phyloP scores from a whole-genome alignment of 2,113 vertebrate species.

The Cavia porcellus region DNA sequence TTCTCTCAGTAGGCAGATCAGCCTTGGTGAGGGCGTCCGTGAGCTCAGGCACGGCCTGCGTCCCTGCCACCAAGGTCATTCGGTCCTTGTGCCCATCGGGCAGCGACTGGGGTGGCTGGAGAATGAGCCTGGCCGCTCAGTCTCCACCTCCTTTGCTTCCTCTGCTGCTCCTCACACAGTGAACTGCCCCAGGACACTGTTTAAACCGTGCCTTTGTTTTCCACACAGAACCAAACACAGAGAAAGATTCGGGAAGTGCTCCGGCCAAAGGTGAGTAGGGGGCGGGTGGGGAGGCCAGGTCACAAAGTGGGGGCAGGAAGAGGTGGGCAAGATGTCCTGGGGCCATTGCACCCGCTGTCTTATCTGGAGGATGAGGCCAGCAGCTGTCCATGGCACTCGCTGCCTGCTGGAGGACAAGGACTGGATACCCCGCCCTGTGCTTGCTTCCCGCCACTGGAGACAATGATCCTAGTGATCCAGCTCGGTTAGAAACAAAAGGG shows the following conservation, averaged over 20 bases:
- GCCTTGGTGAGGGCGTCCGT: too few relatives aligned
- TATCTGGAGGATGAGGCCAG: constrained; percentile 9
- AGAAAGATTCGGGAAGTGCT: constrained; percentile 81
- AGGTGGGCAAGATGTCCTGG: background rate
- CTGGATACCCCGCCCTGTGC: background rate
- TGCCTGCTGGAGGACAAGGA: constrained; percentile 30
- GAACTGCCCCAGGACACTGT: constrained; percentile 80
- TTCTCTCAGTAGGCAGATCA: too few relatives aligned
- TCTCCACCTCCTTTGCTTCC: background rate
- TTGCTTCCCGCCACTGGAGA: background rate
- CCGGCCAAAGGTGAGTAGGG: constrained; percentile 88
- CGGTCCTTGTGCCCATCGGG: too few relatives aligned
- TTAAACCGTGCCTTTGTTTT: constrained; percentile 87
- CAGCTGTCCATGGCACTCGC: background rate
- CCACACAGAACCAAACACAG: constrained; percentile 88
- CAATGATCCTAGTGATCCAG: background rate
- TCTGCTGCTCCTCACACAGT: constrained; percentile 31
- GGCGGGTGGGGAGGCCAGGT: constrained; percentile 9
- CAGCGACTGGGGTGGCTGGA: too few relatives aligned
- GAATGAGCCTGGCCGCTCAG: too few relatives aligned
- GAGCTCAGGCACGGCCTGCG: too few relatives aligned
- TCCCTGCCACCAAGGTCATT: too few relatives aligned
- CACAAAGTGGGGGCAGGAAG: background rate
- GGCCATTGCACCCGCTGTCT: background rate
- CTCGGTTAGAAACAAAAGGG: background rate